Evolutionary conservation across 1,140 invertebrate species (phyloP), one percentile per base, ranked within the genome.

Genomic region (Drosophila albomicans): DNA sequence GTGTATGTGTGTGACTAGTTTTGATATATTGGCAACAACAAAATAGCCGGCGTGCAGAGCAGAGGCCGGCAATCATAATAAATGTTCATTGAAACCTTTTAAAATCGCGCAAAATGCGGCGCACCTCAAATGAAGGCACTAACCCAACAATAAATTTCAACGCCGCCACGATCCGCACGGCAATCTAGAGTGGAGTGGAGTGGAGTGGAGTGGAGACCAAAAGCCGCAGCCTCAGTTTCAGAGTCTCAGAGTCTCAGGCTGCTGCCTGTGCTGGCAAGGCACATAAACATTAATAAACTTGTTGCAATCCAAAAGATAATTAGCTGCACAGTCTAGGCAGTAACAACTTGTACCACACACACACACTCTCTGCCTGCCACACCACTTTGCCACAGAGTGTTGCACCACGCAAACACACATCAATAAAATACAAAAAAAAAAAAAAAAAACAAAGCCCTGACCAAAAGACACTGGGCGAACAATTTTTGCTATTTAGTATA

Each of bases 401-500:
- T 8, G 30, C 51, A 54, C n/a, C 51, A 52, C 51, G 49, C 58
- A 63, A 69, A 25, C 48, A 79, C 68, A 70, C 48, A 66, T 57
- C 73, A 75, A 68, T 68, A 69, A 58, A 64, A 25, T 25, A 25
- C 20, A 25, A 25, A 25, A 25, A 25, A 25, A 25, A 25, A 25
- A 25, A 25, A 20, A n/a, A n/a, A n/a, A 20, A 20, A 20, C 16
- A 20, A 20, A 70, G 49, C 25, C 49, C 68, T 57, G 64, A 35
- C 70, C 58, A 65, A 58, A 81, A 69, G 62, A 67, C 75, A 59
- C 41, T 57, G 72, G 20, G 20, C 46, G 79, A 88, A 88, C 84
- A 89, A 89, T 88, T 89, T 89, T 89, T 89, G 86, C 85, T 85
- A 89, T 89, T 89, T 89, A 90, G 86, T 89, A 81, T 90, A 89